Evolutionary conservation across 2,797 vertebrate species (phyloP), one percentile per base, ranked within the genome.

Genomic region (Chanos chanos): DNA sequence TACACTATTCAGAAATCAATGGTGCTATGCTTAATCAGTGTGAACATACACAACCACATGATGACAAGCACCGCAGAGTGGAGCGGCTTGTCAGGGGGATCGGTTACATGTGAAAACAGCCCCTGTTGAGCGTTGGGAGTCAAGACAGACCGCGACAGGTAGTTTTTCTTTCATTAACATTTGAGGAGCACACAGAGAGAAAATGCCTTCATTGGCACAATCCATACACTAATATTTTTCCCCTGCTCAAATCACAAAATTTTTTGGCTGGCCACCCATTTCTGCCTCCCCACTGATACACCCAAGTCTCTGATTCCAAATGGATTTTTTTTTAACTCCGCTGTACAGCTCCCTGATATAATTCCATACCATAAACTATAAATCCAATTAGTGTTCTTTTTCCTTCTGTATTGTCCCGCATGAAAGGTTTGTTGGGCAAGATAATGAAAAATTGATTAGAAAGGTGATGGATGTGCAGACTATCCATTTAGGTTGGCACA

Each of bases 91-190:
- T 19, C 33, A 50, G 64, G 25, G 62, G 64, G 73, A 70, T 76
- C 63, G 8, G 22, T 72, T 72, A 76, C 80, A 81, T 2, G 51
- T 70, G 74, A 81, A 76, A 79, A 83, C 74, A 67, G 60, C 73
- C 62, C 70, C 68, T 22, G 48, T 77, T 73, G 74, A 66, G 70
- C 70, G 61, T 61, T 5, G 56, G 43, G 61, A 52, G 61, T 39
- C 52, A 63, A 61, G 71, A 74, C 70, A 44, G 68, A 69, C 47
- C 27, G 43, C 6, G n/a, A 49, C 64, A 52, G 72, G 64, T 39
- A 30, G 49, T 64, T 71, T 60, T 73, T 66, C 61, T 47, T 69
- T 50, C 25, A 51, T 53, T 64, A 43, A 62, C 34, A 50, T 49
- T n/a, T 56, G 60, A 51, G 70, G 50, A 68, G 57, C 45, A 44